phyloP scores from a whole-genome alignment of 2,113 vertebrate species.

The Fregetta grallaria region DNA sequence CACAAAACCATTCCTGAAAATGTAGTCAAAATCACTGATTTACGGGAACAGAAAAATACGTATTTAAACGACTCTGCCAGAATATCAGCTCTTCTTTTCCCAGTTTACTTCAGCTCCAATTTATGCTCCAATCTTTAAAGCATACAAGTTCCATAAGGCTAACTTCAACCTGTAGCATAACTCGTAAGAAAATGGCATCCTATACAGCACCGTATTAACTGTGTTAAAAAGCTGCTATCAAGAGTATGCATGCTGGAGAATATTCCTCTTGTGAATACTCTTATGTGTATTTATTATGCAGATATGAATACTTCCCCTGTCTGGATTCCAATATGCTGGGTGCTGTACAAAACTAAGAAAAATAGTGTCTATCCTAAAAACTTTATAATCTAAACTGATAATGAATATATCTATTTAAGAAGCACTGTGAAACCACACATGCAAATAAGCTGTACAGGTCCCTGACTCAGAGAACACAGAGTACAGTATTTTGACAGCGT shows the following conservation, averaged over 20 bases:
- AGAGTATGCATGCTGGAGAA: neutral
- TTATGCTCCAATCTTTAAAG: neutral
- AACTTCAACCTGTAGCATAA: neutral
- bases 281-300: neutral
- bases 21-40: neutral
- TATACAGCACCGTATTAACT: neutral
- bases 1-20: neutral
- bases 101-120: neutral
- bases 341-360: neutral
- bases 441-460: neutral
- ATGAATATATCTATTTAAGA: neutral
- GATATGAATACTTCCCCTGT: neutral
- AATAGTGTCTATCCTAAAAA: neutral
- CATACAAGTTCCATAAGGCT: neutral
- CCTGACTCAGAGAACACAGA: neutral
- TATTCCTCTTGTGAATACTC: neutral
- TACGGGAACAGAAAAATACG: neutral
- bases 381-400: neutral
- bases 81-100: neutral
- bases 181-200: neutral
- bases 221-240: neutral
- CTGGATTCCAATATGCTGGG: neutral
- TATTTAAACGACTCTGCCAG: neutral
- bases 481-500: neutral
- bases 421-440: neutral